Evolutionary conservation across 30 jellyfish, hydroid and myxozoan genomes (phyloP), one percentile per base, ranked within the genome.

Genomic region (Cassiopea xamachana): DNA sequence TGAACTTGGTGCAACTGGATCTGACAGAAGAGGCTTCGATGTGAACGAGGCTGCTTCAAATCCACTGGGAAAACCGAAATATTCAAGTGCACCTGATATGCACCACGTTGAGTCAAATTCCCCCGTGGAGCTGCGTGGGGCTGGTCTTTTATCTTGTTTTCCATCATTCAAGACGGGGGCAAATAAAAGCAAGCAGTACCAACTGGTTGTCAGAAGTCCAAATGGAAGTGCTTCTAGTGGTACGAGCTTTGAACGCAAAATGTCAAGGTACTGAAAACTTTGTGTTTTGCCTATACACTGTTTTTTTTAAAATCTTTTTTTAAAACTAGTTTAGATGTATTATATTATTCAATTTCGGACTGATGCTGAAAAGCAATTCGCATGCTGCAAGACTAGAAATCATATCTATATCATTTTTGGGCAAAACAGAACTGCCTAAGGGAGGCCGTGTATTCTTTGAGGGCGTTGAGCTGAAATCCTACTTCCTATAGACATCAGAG

Each of bases 111-210:
- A 87, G 81, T 81, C 89, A 17, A 51, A 75, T 13, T 77, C 94
- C 78, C 94, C 94, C 82, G 94, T 85, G 9, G 94, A 87, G 48
- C 86, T 87, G 77, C 94, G 94, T 2, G 89, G 94, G 7, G 87
- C 96, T 8, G 91, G 96, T 2, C 76, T 89, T 46, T 70, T 89
- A 61, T 89, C 96, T 13, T 94, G 98, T 80, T 94, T 94, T 86
- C 98, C 98, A 1, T 93, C 98, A 13, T 83, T 94, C 78, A 94
- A 94, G 91, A 94, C 95, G 71, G 97, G 98, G 79, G 70, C 98
- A 16, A 84, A 91, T 69, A 90, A 87, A 58, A 62, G 97, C 81
- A 94, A 86, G 48, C 91, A 97, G 68, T 94, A 94, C 47, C 89
- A 88, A 78, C 83, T 93, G 94, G 92, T 89, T 1, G 83, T 89